Base-by-base conservation (phyloP, 2,113 vertebrate genomes). In the Anser brachyrhynchus region DNA sequence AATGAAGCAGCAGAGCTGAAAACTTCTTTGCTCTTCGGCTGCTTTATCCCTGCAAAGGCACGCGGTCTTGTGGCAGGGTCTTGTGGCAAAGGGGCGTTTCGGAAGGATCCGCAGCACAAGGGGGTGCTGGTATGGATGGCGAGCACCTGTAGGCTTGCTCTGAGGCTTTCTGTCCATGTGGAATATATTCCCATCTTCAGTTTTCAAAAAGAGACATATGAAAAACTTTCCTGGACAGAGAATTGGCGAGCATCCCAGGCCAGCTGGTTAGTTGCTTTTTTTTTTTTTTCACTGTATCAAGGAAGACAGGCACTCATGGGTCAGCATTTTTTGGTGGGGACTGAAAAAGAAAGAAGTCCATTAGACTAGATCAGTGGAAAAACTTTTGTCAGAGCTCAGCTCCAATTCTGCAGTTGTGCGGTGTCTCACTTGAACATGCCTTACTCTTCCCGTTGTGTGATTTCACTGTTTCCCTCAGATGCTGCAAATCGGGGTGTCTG, bases 161-260 rank as follows among this genome's bases (percentile, higher is more conserved):
- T 95, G 28, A 83, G 80, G 64, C 73, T 96, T 96, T n/a, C 62
- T 94, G 90, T 78, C 87, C 82, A 76, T 77, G 91, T 55, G 72
- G 85, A 95, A 54, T 87, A 29, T 84, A 59, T 77, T 90, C 71
- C 87, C 11, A 77, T 89, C 55, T 78, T 79, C 57, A 58, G 1
- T 79, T 95, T 95, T 84, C 69, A 73, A 85, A 51, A 83, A 85
- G 28, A 79, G 80, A 89, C 49, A 71, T 22, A 13, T 83, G 88
- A 49, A 81, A 87, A 41, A 62, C 4, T 67, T 85, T 91, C 58
- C 73, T 43, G 80, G 69, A 75, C 69, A 70, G 61, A 87, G 77
- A 87, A 78, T 25, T 89, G 77, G 69, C 74, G 93, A 79, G 93
- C 55, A 84, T 90, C 18, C 61, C 13, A 6, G 19, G 58, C 57